These are phyloP conservation scores for Andrena trimmerana DNA, from an alignment of 2,888 invertebrate species.

Conservation along the genomic window DNA sequence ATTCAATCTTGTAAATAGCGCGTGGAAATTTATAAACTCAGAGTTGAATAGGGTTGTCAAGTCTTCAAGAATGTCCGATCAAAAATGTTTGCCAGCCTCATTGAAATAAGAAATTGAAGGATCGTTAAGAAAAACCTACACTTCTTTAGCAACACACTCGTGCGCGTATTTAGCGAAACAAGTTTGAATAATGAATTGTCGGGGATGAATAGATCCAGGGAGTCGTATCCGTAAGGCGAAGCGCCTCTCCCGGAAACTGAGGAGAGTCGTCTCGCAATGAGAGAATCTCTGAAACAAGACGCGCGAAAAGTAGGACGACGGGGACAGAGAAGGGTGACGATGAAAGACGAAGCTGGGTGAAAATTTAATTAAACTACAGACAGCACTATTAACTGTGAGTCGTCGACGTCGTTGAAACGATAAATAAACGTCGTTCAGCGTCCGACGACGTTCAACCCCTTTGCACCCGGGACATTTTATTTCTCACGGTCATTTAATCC, in stretches of 20 bases:
- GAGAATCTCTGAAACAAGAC: constrained; percentile 27
- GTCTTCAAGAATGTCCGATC: background rate
- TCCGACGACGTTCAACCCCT: constrained; percentile 13
- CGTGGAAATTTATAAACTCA: background rate
- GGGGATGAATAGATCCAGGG: constrained; percentile 12
- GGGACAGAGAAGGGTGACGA: background rate
- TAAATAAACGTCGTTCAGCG: constrained; percentile 42
- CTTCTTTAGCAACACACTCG: background rate
- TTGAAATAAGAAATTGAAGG: background rate
- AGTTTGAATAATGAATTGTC: constrained; percentile 32
- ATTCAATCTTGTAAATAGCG: background rate
- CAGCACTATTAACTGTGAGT: constrained; percentile 32
- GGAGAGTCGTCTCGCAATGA: constrained; percentile 3
- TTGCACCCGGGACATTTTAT: constrained; percentile 2
- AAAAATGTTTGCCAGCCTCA: background rate
- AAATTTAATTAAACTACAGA: constrained; percentile 61
- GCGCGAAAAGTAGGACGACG: constrained; percentile 35
- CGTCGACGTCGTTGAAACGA: constrained; percentile 32
- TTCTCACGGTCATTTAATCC: constrained; percentile 2
- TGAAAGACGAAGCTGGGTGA: constrained; percentile 24
- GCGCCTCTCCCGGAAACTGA: background rate
- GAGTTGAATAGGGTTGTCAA: background rate
- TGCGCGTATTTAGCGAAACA: background rate
- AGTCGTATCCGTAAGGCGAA: constrained; percentile 6
- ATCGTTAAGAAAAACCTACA: background rate